phyloP scores from a whole-genome alignment of 1,140 invertebrate species.

The Archivesica marissinica region DNA sequence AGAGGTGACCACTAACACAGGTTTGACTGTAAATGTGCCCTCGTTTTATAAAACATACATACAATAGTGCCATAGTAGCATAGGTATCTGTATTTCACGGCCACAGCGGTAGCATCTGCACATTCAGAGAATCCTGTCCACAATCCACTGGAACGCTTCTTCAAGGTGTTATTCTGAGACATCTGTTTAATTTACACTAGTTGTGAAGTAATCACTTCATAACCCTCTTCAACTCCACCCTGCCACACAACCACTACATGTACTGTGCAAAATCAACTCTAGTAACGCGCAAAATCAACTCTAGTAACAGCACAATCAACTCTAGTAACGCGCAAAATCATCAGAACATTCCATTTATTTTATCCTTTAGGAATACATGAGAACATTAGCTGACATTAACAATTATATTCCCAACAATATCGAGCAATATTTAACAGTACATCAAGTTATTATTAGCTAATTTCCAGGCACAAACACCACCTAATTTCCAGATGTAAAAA shows the following conservation, averaged over 20 bases:
- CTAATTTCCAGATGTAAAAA: conserved; percentile 29
- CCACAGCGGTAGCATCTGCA: neutral
- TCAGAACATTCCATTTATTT: neutral
- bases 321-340: neutral
- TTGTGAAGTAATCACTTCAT: no score
- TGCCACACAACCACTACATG: no score
- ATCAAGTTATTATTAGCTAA: neutral
- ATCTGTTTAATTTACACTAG: no score
- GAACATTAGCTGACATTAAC: neutral
- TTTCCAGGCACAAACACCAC: neutral
- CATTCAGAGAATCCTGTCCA: conserved; percentile 18
- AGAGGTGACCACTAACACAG: no score
- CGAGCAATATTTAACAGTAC: neutral
- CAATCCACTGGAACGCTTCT: conserved; percentile 30
- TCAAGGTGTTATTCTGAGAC: conserved; percentile 4
- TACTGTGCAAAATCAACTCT: neutral
- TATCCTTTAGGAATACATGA: neutral
- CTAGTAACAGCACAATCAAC: neutral
- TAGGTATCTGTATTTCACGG: conserved; percentile 10
- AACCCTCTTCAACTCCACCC: neutral
- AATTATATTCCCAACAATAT: no score
- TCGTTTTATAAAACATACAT: neutral
- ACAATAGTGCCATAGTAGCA: conserved; percentile 10
- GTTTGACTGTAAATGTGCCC: no score
- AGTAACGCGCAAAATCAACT: neutral